A percentile compares a stretch with the other conserved stretches of the same genome.
Evolutionary conservation across 2,113 vertebrate species (phyloP).

Genomic region (Anolis sagrei): DNA sequence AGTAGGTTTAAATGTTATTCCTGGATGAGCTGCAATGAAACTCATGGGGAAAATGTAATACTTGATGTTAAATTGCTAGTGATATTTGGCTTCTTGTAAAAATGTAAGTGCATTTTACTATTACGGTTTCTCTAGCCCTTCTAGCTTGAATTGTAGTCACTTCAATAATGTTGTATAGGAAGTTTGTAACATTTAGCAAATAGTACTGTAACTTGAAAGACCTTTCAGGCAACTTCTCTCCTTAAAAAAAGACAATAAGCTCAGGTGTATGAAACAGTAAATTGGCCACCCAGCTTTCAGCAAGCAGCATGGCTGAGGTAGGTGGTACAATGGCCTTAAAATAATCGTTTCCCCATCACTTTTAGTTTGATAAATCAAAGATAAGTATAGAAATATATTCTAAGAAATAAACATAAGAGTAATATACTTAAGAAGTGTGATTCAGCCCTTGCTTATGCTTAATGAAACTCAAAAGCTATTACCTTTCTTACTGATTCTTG

Average conservation of each 20-base stretch:
- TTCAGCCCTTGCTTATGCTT: conserved; percentile 13
- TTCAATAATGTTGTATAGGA: conserved; percentile 47
- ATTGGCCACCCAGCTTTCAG: conserved; percentile 58
- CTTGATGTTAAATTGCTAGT: conserved; percentile 11
- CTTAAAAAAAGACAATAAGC: conserved; percentile 61
- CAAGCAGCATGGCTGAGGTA: conserved; percentile 33
- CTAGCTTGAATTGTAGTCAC: conserved; percentile 28
- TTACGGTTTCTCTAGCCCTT: conserved; percentile 37
- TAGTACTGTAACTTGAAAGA: conserved; percentile 62
- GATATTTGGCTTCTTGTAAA: conserved; percentile 25
- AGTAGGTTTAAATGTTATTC: neutral
- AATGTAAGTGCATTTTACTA: conserved; percentile 34
- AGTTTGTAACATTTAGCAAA: conserved; percentile 41
- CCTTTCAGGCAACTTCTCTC: conserved; percentile 53
- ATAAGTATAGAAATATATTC: conserved; percentile 6
- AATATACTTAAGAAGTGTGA: conserved; percentile 19
- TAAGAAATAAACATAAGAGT: conserved; percentile 2
- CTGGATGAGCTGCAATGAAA: neutral
- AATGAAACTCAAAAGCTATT: neutral
- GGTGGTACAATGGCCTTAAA: conserved; percentile 59
- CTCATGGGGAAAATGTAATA: neutral
- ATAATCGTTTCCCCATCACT: conserved; percentile 47
- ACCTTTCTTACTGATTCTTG: conserved; percentile 42
- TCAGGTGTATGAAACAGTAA: conserved; percentile 65
- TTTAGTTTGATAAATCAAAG: conserved; percentile 15